Base-by-base conservation (phyloP, 1,140 invertebrate genomes). In the Lasioglossum baleicum region DNA sequence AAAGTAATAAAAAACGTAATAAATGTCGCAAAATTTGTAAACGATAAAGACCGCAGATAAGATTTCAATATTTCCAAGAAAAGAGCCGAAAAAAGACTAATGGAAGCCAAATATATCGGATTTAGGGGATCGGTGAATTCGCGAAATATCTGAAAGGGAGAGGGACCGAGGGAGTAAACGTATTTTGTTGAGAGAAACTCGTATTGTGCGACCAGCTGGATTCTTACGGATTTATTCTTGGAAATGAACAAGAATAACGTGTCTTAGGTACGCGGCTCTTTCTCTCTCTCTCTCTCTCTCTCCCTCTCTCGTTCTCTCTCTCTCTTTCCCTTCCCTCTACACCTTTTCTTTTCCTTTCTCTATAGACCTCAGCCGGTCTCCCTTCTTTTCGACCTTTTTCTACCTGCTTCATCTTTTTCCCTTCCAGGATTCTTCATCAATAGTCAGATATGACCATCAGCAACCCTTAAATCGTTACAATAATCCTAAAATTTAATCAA, bases 161-260 rank as follows among this genome's bases (percentile, higher is more conserved):
- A 58, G 40, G 40, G 51, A 22, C 40, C 7, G 22, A 65, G 61
- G 76, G 69, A 44, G 22, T 64, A 72, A n/a, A 20, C 35, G 40
- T 79, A 79, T 73, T 79, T 77, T 77, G 63, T 72, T 66, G 44
- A 82, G 75, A 82, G 69, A 82, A 72, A 79, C 80, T 82, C 69
- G 81, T 82, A 77, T 82, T 71, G 70, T 79, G 35, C 69, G 63
- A 65, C 65, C 76, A 65, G 70, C 65, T 69, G 80, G 75, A 82
- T 84, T 84, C 80, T 79, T 82, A 75, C 75, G 70, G 70, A 81
- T 82, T 75, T 84, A 79, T 82, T 74, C 83, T 84, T 78, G 75
- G 83, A 84, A 83, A 69, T 72, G 68, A 77, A 70, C 75, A 68
- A 82, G 81, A 82, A 82, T 82, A 82, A 82, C 76, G 70, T 82